Conservation (phyloP, 1,140 invertebrate species). For the Epicauta chinensis region DNA sequence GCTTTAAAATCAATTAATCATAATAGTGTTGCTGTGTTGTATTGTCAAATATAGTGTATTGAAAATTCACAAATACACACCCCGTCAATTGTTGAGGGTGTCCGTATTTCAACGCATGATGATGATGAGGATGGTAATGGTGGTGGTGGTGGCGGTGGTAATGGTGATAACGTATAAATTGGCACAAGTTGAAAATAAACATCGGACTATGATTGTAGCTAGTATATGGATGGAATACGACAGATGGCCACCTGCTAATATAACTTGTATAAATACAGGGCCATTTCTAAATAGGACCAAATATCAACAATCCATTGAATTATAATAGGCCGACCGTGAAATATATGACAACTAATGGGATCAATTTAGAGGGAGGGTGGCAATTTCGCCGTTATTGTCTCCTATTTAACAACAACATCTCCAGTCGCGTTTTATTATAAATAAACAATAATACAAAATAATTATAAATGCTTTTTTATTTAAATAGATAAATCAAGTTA, state of each 20-base stretch:
- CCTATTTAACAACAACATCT: no score
- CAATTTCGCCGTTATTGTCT: neutral
- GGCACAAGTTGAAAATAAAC: slow-evolving; percentile 23
- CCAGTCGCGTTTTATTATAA: no score
- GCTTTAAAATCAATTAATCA: slow-evolving; percentile 18
- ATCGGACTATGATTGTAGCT: slow-evolving; percentile 3
- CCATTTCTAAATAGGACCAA: slow-evolving; percentile 27
- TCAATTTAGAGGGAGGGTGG: slow-evolving; percentile 15
- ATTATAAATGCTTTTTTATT: no score
- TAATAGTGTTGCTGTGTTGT: slow-evolving; percentile 14
- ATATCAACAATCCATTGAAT: slow-evolving; percentile 34
- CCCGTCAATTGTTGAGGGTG: neutral
- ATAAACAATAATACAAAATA: no score
- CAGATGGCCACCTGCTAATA: slow-evolving; percentile 34
- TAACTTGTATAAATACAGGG: slow-evolving; percentile 32
- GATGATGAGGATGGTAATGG: neutral
- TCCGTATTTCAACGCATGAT: no score
- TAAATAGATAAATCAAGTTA: no score
- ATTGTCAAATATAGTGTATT: slow-evolving; percentile 15
- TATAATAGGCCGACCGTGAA: slow-evolving; percentile 27
- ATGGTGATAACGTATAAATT: slow-evolving; percentile 20
- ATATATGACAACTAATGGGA: slow-evolving; percentile 24
- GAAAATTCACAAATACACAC: slow-evolving; percentile 14
- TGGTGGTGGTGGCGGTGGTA: neutral
- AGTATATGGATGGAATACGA: slow-evolving; percentile 16